Evolutionary conservation across 2,797 vertebrate genomes (phyloP).

Genomic region (Pachyuromys duprasi): DNA sequence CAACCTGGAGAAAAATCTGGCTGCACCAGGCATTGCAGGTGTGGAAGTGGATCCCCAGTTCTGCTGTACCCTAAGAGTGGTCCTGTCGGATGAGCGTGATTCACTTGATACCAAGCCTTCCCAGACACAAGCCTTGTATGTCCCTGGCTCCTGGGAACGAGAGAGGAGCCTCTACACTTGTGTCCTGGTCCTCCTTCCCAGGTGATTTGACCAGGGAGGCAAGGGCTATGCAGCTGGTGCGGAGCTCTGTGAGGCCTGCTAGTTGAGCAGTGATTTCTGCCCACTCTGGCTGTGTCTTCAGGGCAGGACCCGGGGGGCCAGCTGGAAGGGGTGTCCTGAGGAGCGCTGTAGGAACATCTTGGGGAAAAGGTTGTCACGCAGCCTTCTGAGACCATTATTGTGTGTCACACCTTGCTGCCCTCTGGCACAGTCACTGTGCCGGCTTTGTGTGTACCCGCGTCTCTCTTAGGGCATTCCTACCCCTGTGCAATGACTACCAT

Average conservation of each 20-base stretch:
- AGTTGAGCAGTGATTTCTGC: background rate
- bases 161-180: background rate
- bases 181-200: background rate
- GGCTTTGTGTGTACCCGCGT: slow-evolving; percentile 63
- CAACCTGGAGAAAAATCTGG: background rate
- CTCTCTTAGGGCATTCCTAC: slow-evolving; percentile 61
- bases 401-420: slow-evolving; percentile 67
- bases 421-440: slow-evolving; percentile 64
- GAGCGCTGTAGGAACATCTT: background rate
- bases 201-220: background rate
- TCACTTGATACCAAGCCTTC: background rate
- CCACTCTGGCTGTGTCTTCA: background rate
- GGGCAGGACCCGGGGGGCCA: background rate
- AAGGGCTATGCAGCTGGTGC: background rate
- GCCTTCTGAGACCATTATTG: slow-evolving; percentile 48
- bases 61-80: background rate
- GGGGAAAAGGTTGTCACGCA: background rate
- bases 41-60: background rate
- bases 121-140: background rate
- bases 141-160: background rate
- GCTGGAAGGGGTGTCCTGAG: background rate
- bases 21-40: background rate
- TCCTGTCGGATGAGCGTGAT: background rate
- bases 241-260: background rate
- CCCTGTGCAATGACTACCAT: slow-evolving; percentile 68